A percentile compares a stretch with the other conserved stretches of the same genome.
Conservation (phyloP, 2,888 invertebrate species). For the Pristionchus entomophagus region DNA sequence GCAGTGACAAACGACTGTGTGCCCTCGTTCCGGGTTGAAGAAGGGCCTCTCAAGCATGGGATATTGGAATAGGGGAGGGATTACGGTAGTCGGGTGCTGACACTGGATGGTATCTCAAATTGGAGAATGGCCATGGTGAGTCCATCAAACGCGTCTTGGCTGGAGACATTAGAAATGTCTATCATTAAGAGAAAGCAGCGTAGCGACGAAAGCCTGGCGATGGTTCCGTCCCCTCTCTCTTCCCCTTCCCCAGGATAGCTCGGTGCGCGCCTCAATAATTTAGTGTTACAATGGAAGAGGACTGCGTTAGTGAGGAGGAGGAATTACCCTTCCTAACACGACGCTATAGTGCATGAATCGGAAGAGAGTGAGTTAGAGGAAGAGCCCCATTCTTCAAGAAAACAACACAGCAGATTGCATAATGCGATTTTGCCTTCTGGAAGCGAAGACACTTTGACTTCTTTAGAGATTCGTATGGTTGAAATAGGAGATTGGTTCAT, state of each 20-base stretch:
- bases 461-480: not conserved
- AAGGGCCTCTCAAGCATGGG: not conserved
- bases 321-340: not conserved
- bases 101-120: too few relatives aligned
- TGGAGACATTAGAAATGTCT: too few relatives aligned
- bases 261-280: slow-evolving; percentile 7
- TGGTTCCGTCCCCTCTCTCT: too few relatives aligned
- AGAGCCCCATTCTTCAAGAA: not conserved
- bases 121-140: too few relatives aligned
- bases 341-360: not conserved
- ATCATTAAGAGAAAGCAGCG: not conserved
- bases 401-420: not conserved
- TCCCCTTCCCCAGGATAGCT: not conserved
- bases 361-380: not conserved
- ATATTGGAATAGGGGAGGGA: not conserved
- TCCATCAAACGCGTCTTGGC: too few relatives aligned
- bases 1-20: not conserved
- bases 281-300: slow-evolving; percentile 12
- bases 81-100: not conserved
- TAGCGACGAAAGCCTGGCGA: too few relatives aligned
- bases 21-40: not conserved
- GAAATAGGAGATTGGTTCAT: not conserved
- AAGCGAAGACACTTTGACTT: not conserved
- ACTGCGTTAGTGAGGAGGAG: not conserved
- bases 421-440: not conserved